Evolutionary conservation across 2,113 vertebrate genomes (phyloP).

Genomic region (Penelope pileata): DNA sequence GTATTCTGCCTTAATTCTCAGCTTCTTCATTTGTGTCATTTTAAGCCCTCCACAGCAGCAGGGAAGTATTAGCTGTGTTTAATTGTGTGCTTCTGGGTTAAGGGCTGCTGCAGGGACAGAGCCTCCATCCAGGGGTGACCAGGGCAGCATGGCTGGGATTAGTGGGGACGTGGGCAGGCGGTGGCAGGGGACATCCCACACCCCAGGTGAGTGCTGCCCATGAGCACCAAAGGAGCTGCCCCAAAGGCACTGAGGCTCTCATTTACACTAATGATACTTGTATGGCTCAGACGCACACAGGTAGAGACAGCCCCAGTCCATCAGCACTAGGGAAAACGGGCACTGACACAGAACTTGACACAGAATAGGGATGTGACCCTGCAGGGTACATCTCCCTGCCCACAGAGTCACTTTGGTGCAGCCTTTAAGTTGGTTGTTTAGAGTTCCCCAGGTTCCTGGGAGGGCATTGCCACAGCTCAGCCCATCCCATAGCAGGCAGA

Average conservation of each 20-base stretch:
- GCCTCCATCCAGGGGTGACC: neutral
- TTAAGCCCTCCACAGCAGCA: neutral
- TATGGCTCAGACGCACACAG: neutral
- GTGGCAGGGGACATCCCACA: neutral
- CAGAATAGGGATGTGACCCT: neutral
- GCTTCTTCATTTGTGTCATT: conserved; percentile 45
- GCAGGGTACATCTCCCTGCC: neutral
- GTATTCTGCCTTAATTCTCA: conserved; percentile 38
- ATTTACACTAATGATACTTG: neutral
- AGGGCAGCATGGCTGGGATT: neutral
- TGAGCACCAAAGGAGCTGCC: neutral
- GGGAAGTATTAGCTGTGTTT: conserved; percentile 31
- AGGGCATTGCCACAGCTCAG: neutral
- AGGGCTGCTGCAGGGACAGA: neutral
- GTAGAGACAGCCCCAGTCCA: neutral
- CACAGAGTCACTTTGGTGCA: too few relatives aligned
- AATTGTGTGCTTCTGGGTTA: conserved; percentile 10
- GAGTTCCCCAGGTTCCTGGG: too few relatives aligned
- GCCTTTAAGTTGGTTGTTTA: neutral
- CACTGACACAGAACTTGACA: neutral
- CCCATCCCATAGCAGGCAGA: neutral
- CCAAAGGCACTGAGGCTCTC: neutral
- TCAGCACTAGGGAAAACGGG: neutral
- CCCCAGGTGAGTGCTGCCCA: neutral
- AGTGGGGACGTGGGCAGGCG: accelerated